A percentile compares a stretch with the other conserved stretches of the same genome.
These are phyloP conservation scores for Dendrolimus kikuchii DNA, from an alignment of 1,140 invertebrate genomes.

Conservation along the genomic window DNA sequence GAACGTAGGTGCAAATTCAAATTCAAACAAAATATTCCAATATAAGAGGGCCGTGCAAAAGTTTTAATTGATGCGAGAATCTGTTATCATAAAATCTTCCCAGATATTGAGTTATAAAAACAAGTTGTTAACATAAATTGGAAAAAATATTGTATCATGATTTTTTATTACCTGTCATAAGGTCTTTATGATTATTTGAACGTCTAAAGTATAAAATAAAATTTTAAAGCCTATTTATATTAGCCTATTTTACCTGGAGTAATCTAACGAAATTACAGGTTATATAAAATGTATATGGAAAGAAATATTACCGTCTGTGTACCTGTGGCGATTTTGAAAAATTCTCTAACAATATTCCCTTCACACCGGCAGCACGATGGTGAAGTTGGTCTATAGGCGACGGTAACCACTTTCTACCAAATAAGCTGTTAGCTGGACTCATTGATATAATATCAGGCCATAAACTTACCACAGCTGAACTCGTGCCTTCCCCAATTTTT, in stretches of 20 bases:
- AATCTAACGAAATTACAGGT: constrained; percentile 21
- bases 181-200: constrained; percentile 46
- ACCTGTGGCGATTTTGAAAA: no score
- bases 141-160: constrained; percentile 35
- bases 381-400: no score
- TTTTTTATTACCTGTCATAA: constrained; percentile 49
- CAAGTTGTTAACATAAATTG: constrained; percentile 51
- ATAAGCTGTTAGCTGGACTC: no score
- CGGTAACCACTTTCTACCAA: no score
- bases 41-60: constrained; percentile 25
- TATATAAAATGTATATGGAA: background rate
- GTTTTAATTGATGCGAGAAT: constrained; percentile 44
- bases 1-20: constrained; percentile 6
- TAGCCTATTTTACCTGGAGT: constrained; percentile 29
- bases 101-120: constrained; percentile 47
- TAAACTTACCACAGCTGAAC: no score
- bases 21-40: constrained; percentile 21
- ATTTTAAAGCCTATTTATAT: constrained; percentile 39
- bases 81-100: constrained; percentile 30
- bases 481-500: no score
- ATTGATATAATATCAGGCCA: no score
- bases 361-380: no score
- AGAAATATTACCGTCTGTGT: no score
- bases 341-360: no score
- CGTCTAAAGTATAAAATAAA: constrained; percentile 40